These are phyloP conservation scores for Tetramorium parvispinum DNA, from an alignment of 1,140 invertebrate genomes.

Conservation along the genomic window DNA sequence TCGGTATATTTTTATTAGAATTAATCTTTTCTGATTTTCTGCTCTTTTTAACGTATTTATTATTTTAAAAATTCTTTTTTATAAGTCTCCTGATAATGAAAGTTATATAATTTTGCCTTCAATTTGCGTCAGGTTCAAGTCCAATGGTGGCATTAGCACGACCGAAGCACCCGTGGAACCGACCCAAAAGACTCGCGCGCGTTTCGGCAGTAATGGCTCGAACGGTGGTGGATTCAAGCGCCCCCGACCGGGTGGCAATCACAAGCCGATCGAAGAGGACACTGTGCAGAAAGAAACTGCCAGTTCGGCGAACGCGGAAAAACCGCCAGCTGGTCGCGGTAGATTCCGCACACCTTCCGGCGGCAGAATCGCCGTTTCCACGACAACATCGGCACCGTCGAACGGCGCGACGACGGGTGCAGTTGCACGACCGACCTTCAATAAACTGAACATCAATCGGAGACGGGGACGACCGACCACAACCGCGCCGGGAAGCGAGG, in stretches of 20 bases:
- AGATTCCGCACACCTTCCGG: constrained; percentile 76
- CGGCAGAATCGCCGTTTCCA: constrained; percentile 73
- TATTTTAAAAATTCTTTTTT: background rate
- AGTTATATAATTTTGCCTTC: background rate
- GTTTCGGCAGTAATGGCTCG: constrained; percentile 74
- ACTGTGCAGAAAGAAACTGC: constrained; percentile 79
- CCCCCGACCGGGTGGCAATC: constrained; percentile 73
- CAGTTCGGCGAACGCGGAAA: constrained; percentile 74
- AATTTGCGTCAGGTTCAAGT: constrained; percentile 75
- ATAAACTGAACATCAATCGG: constrained; percentile 80
- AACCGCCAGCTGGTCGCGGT: constrained; percentile 68
- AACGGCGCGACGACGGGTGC: constrained; percentile 66
- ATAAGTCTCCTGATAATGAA: background rate
- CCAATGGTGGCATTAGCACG: constrained; percentile 69
- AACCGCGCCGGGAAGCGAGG: constrained; percentile 68
- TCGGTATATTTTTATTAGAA: constrained; percentile 68
- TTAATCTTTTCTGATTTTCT: background rate
- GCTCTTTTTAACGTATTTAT: background rate
- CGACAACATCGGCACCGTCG: constrained; percentile 80
- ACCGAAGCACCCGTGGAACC: constrained; percentile 76
- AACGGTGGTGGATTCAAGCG: constrained; percentile 76
- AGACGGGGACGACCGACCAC: constrained; percentile 81
- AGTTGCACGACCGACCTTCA: constrained; percentile 78
- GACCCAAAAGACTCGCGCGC: constrained; percentile 74
- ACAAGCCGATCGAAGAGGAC: constrained; percentile 77